These are phyloP conservation scores for Lagopus muta DNA, from an alignment of 2,113 vertebrate genomes.

Conservation along the genomic window DNA sequence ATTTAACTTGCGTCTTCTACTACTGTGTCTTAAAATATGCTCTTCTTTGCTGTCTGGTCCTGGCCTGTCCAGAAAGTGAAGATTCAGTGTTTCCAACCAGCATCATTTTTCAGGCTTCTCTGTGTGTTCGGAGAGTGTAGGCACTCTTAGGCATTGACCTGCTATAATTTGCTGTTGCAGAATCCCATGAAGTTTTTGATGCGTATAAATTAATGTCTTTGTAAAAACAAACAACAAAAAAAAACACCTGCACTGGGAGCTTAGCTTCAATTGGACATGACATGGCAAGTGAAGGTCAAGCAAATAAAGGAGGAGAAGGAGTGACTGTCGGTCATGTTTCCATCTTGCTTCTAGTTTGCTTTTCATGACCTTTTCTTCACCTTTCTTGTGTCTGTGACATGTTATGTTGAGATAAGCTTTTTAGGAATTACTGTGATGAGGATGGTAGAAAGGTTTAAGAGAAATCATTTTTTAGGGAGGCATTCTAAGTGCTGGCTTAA, in stretches of 20 bases:
- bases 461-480: neutral
- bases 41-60: neutral
- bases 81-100: neutral
- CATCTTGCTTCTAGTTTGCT: neutral
- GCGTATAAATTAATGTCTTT: neutral
- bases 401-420: slow-evolving; percentile 14
- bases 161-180: neutral
- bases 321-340: slow-evolving; percentile 3
- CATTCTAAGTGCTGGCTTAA: neutral
- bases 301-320: slow-evolving; percentile 7
- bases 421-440: neutral
- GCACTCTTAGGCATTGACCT: neutral
- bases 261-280: neutral
- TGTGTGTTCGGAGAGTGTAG: neutral
- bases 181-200: neutral
- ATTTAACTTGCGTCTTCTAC: neutral
- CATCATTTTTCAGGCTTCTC: neutral
- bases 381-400: neutral
- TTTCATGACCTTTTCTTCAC: slow-evolving; percentile 15
- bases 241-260: neutral
- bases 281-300: slow-evolving; percentile 1
- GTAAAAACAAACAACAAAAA: neutral
- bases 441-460: neutral
- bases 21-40: neutral
- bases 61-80: neutral